phyloP scores from a whole-genome alignment of 2,888 invertebrate genomes.

The Trypoxylon attenuatum region DNA sequence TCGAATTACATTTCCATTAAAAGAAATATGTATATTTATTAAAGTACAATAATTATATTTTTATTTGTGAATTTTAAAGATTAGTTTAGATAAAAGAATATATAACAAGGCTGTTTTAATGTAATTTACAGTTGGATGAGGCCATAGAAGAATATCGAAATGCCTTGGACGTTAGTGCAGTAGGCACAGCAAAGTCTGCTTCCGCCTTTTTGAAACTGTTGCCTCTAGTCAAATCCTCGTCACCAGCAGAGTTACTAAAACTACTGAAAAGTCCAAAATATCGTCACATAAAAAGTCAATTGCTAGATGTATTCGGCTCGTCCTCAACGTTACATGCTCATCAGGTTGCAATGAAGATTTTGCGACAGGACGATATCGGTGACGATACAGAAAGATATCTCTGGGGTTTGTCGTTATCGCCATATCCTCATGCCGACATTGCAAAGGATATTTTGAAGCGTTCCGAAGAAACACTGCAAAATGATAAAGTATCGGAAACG shows the following conservation, averaged over 20 bases:
- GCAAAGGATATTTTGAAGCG: constrained; percentile 75
- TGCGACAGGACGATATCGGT: constrained; percentile 77
- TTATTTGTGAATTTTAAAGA: neutral
- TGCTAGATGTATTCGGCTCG: constrained; percentile 83
- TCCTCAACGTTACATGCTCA: constrained; percentile 82
- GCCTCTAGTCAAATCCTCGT: constrained; percentile 78
- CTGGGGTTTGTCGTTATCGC: constrained; percentile 82
- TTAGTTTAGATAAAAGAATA: neutral
- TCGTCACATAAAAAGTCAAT: constrained; percentile 78
- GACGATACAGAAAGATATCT: constrained; percentile 83
- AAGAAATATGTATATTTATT: neutral
- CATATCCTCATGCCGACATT: constrained; percentile 78
- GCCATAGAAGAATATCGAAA: constrained; percentile 77
- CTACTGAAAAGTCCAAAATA: constrained; percentile 78
- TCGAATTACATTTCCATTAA: neutral
- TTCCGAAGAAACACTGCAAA: constrained; percentile 75
- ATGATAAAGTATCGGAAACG: constrained; percentile 81
- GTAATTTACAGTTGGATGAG: constrained; percentile 75
- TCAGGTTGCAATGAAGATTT: constrained; percentile 80
- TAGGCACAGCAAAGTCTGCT: constrained; percentile 81
- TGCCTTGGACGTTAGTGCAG: constrained; percentile 76
- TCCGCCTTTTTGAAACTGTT: constrained; percentile 80
- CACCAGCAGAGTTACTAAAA: constrained; percentile 78
- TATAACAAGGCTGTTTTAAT: neutral
- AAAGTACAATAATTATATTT: neutral